Base-by-base conservation (phyloP, 1,140 invertebrate genomes). In the Holcopasites calliopsidis region DNA sequence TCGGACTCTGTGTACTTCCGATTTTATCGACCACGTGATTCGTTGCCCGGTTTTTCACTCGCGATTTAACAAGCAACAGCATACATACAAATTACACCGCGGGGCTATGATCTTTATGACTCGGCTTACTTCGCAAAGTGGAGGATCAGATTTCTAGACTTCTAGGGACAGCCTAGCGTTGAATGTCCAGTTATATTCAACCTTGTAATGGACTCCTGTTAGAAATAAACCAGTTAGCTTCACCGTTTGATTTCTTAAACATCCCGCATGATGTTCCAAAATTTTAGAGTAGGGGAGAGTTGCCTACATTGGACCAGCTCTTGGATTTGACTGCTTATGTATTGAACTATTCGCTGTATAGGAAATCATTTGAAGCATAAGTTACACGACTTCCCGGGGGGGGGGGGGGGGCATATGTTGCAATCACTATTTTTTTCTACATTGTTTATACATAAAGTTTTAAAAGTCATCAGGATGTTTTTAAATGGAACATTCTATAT, bases 61-160 rank as follows among this genome's bases (percentile, higher is more conserved):
- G 33, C 33, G 28, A 65, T 55, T 21, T 23, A 38, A 50, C n/a
- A 26, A 38, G 47, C 13, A 49, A 33, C 31, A 64, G 47, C 35
- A 16, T 35, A n/a, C n/a, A n/a, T n/a, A 65, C 50, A 65, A 65
- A 65, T 65, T 65, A 35, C 38, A 52, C 47, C 23, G n/a, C 6
- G 5, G 33, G 50, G 44, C 26, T 31, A 55, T 31, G 52, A 33
- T 11, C 26, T 1, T 21, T 31, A 8, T 55, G 28, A 5, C 28
- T 55, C 16, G 52, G 16, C 52, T 33, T 10, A 21, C 47, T 16
- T 49, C 52, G 21, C 52, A 28, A 31, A 55, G 52, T 55, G 28
- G 26, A 52, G 31, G 52, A 55, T 55, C 52, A 55, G 52, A 55
- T 60, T 42, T 60, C 35, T 42, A 60, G 35, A 42, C 23, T n/a